These are phyloP conservation scores for Archocentrus centrarchus DNA, from an alignment of 2,113 vertebrate species.

Conservation along the genomic window DNA sequence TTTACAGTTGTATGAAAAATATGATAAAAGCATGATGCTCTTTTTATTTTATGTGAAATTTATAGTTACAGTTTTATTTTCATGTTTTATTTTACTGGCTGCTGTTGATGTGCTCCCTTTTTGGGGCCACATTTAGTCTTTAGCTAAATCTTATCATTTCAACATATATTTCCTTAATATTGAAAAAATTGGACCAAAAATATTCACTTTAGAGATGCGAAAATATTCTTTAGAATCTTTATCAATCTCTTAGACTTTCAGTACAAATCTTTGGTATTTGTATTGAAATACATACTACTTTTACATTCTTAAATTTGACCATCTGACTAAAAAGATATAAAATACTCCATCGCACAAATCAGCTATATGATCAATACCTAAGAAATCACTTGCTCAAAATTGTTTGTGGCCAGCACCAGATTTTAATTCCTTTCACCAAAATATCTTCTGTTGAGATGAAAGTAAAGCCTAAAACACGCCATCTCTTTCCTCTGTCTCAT, in stretches of 20 bases:
- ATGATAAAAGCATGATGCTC: not conserved
- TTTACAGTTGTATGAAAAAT: not conserved
- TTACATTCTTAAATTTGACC: too few relatives aligned
- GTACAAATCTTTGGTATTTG: not conserved
- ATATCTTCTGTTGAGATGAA: not conserved
- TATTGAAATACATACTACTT: not conserved
- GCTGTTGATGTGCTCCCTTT: constrained; percentile 13
- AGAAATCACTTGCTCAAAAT: not conserved
- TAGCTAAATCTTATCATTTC: not conserved
- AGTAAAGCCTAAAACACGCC: not conserved
- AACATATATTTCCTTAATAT: not conserved
- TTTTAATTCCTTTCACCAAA: not conserved
- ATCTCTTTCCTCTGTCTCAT: not conserved
- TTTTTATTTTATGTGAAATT: not conserved
- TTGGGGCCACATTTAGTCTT: not conserved
- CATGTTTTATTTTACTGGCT: not conserved
- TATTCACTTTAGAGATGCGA: not conserved
- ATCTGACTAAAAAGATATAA: not conserved
- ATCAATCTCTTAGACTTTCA: not conserved
- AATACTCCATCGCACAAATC: not conserved
- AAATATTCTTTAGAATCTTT: not conserved
- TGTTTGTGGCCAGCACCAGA: not conserved
- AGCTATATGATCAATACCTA: not conserved
- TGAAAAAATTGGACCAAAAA: not conserved
- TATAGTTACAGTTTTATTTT: not conserved